These are phyloP conservation scores for Anguilla marmorata DNA, from an alignment of 2,797 vertebrate genomes.

Conservation along the genomic window DNA sequence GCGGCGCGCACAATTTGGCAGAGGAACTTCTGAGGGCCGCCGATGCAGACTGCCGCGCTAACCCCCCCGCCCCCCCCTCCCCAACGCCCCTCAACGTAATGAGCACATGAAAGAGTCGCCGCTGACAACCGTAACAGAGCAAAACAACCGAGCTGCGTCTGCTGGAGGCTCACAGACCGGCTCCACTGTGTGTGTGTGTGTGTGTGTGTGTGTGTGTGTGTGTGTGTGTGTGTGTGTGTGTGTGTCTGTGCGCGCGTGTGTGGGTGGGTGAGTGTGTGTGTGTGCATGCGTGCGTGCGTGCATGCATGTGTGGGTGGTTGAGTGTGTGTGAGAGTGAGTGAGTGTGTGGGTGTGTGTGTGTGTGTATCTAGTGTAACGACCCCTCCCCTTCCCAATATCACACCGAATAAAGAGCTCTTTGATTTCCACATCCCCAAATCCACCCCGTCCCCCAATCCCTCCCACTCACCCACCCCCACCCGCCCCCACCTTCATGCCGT, in stretches of 20 bases:
- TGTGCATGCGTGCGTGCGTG: too few species aligned
- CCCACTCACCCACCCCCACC: neutral
- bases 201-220: too few species aligned
- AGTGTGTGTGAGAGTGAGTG: too few species aligned
- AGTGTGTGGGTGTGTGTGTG: too few species aligned
- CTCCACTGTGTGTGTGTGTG: too few species aligned
- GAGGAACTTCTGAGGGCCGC: neutral
- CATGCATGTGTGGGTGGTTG: too few species aligned
- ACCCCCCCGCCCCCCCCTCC: neutral
- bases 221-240: too few species aligned
- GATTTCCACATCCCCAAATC: neutral
- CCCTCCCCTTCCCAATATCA: conserved; percentile 2
- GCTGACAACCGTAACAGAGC: neutral
- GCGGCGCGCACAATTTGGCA: neutral
- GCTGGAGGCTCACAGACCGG: neutral
- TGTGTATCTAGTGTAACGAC: neutral
- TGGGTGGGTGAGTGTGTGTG: too few species aligned
- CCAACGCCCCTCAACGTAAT: neutral
- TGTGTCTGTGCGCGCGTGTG: too few species aligned
- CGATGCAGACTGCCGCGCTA: neutral
- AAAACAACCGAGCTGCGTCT: neutral
- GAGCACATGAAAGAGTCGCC: neutral
- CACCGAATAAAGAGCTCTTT: neutral
- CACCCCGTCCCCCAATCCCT: neutral
- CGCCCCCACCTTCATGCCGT: neutral